Conservation (phyloP, 2,888 invertebrate genomes). For the Agelastica alni region DNA sequence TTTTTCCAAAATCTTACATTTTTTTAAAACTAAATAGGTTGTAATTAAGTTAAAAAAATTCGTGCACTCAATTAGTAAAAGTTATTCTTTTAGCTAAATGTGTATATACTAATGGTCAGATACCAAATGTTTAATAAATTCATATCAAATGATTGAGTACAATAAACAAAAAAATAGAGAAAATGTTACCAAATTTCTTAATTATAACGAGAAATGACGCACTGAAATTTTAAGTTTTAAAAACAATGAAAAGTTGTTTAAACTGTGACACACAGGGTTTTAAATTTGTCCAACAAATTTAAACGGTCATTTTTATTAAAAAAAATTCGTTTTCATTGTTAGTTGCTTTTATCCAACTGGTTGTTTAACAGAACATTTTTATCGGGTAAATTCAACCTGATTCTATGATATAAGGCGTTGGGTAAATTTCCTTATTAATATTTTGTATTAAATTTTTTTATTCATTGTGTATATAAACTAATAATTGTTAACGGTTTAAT, state of each 20-base stretch:
- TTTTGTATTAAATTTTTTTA: too few species aligned
- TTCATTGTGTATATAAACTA: too few species aligned
- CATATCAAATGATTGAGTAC: slow-evolving; percentile 23
- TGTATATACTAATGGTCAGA: neutral
- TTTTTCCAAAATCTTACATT: too few species aligned
- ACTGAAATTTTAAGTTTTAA: slow-evolving; percentile 1
- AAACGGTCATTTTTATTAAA: neutral
- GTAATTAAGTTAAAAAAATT: too few species aligned
- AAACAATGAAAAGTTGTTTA: slow-evolving; percentile 13
- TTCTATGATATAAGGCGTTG: too few species aligned
- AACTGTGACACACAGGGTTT: slow-evolving; percentile 16
- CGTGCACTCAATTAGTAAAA: slow-evolving; percentile 5
- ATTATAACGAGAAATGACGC: neutral
- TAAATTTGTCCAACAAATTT: neutral
- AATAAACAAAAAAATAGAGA: slow-evolving; percentile 12
- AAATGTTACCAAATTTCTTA: slow-evolving; percentile 6
- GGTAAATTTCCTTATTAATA: too few species aligned
- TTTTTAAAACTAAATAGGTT: too few species aligned
- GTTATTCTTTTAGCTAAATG: slow-evolving; percentile 7
- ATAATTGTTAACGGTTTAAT: too few species aligned
- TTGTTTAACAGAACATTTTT: too few species aligned
- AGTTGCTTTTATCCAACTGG: too few species aligned
- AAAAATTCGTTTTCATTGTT: too few species aligned
- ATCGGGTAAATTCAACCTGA: too few species aligned
- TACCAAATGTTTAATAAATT: slow-evolving; percentile 16